These are phyloP conservation scores for Platycercus adscitus DNA, from an alignment of 2,113 vertebrate genomes.

Conservation along the genomic window DNA sequence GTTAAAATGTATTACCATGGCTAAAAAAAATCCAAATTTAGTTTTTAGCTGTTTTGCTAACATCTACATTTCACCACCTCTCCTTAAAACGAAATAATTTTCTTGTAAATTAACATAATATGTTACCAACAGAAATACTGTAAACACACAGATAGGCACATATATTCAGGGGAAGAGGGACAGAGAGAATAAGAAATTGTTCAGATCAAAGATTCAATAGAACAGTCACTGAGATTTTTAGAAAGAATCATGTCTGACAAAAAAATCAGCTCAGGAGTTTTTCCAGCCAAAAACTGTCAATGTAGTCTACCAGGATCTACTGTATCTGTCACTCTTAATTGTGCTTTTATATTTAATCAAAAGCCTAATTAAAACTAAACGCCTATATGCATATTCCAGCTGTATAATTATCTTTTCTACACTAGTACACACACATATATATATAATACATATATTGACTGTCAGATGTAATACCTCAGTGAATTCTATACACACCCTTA, in stretches of 20 bases:
- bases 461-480: neutral
- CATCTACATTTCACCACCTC: neutral
- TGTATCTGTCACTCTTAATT: neutral
- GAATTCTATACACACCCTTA: neutral
- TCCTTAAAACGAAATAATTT: neutral
- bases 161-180: neutral
- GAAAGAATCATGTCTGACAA: neutral
- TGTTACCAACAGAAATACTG: neutral
- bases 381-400: neutral
- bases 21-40: neutral
- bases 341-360: slow-evolving; percentile 1
- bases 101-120: neutral
- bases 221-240: neutral
- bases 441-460: neutral
- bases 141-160: neutral
- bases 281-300: slow-evolving; percentile 9
- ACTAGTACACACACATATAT: neutral
- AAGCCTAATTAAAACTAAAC: slow-evolving; percentile 30
- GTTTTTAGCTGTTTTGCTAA: neutral
- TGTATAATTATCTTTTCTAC: slow-evolving; percentile 1
- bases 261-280: neutral
- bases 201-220: neutral
- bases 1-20: neutral
- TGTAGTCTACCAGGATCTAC: neutral
- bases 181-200: neutral